A percentile compares a stretch with the other conserved stretches of the same genome.
phyloP scores from a whole-genome alignment of 2,797 vertebrate genomes.

The Pseudochirops cupreus region DNA sequence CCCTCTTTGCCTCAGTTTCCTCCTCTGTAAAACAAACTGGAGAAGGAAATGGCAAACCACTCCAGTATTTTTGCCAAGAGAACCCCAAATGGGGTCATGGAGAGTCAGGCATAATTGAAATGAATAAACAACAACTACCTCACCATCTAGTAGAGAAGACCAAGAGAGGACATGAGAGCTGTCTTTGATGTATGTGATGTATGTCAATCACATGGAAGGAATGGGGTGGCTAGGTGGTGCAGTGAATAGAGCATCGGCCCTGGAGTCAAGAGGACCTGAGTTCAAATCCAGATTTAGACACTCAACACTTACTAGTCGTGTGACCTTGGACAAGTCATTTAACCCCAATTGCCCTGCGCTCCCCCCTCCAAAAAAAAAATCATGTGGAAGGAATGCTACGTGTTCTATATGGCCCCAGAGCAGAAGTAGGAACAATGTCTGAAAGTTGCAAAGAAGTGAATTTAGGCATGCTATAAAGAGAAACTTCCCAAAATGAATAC shows the following conservation, averaged over 20 bases:
- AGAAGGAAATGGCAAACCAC: not conserved
- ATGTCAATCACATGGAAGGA: not conserved
- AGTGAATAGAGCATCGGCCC: too few relatives aligned
- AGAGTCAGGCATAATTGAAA: not conserved
- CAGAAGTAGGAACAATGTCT: not conserved
- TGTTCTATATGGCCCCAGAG: not conserved
- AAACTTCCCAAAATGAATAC: not conserved
- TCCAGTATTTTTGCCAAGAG: not conserved
- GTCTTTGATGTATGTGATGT: not conserved
- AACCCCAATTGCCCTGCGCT: too few relatives aligned
- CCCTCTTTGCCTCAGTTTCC: not conserved
- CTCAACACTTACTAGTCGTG: too few relatives aligned
- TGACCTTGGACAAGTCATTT: too few relatives aligned
- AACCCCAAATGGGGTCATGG: not conserved
- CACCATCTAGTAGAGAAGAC: not conserved
- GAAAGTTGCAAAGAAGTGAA: not conserved
- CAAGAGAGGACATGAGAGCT: not conserved
- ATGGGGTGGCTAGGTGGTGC: not conserved
- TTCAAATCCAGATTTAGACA: too few relatives aligned
- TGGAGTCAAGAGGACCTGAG: too few relatives aligned
- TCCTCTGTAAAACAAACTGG: not conserved
- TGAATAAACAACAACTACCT: not conserved
- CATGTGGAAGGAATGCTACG: not conserved
- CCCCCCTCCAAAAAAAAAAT: too few relatives aligned
- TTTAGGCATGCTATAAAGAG: not conserved